A percentile compares a stretch with the other conserved stretches of the same genome.
phyloP scores from a whole-genome alignment of 2,888 invertebrate genomes.

The Caprella mutica region DNA sequence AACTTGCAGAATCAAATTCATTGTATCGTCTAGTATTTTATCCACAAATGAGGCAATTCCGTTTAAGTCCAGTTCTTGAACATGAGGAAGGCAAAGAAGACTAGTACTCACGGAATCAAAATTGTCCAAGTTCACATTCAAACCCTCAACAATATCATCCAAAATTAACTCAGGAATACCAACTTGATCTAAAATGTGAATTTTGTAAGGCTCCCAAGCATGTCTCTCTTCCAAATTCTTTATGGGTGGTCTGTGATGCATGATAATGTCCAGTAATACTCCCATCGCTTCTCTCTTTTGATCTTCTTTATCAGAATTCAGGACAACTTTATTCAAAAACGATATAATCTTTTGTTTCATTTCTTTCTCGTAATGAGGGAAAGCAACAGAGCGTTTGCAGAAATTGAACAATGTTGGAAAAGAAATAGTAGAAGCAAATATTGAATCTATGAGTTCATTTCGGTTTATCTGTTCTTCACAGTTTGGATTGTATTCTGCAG shows the following conservation, averaged over 20 bases:
- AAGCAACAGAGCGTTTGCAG: background rate
- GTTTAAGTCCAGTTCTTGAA: too few species aligned
- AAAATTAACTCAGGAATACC: too few species aligned
- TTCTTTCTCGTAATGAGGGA: constrained; percentile 18
- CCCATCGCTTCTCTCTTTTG: constrained; percentile 9
- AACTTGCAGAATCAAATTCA: constrained; percentile 15
- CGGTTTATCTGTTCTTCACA: background rate
- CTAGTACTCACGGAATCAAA: too few species aligned
- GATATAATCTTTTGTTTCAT: constrained; percentile 16
- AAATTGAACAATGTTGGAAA: constrained; percentile 8
- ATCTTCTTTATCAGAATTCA: background rate
- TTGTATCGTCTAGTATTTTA: too few species aligned
- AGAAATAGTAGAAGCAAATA: constrained; percentile 12
- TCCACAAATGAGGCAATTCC: too few species aligned
- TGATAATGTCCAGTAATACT: constrained; percentile 7
- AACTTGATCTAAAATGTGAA: too few species aligned
- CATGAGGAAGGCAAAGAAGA: too few species aligned
- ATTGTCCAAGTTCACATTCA: too few species aligned
- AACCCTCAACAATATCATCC: too few species aligned
- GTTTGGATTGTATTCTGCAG: background rate
- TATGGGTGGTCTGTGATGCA: constrained; percentile 18
- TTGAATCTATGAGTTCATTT: background rate
- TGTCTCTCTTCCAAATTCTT: background rate
- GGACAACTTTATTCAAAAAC: constrained; percentile 10
- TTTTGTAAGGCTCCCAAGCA: too few species aligned